phyloP scores from a whole-genome alignment of 2,797 vertebrate genomes.

The Synaphobranchus kaupii region DNA sequence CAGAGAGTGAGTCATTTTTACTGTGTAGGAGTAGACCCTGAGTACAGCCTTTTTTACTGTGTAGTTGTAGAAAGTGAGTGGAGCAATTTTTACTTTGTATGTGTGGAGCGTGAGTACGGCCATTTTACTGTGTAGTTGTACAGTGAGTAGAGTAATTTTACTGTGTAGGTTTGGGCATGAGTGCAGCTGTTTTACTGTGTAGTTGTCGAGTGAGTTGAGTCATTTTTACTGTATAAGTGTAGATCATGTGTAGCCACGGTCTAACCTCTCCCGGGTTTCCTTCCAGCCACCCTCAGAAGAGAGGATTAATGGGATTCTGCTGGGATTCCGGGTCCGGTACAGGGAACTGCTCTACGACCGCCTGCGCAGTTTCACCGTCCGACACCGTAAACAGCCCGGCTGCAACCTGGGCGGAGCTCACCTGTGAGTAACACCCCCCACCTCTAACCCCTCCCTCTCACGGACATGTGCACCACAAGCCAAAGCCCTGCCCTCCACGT shows the following conservation, averaged over 20 bases:
- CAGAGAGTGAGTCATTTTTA: neutral
- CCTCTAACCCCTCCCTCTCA: neutral
- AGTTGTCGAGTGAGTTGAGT: too few species aligned
- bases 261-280: constrained; percentile 35
- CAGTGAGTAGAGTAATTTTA: too few species aligned
- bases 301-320: constrained; percentile 91
- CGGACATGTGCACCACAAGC: neutral
- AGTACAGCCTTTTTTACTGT: too few species aligned
- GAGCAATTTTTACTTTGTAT: too few species aligned
- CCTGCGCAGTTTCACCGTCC: constrained; percentile 80
- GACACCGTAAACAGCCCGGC: constrained; percentile 74
- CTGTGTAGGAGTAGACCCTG: too few species aligned
- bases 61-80: too few species aligned
- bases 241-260: neutral
- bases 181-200: neutral
- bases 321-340: constrained; percentile 91
- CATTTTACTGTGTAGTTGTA: too few species aligned
- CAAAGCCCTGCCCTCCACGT: neutral
- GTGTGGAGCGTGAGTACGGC: too few species aligned
- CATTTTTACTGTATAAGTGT: too few species aligned
- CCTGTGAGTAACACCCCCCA: constrained; percentile 72
- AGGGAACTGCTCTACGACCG: constrained; percentile 85
- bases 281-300: constrained; percentile 88
- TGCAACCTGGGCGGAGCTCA: constrained; percentile 85
- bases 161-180: too few species aligned